Conservation (phyloP, 2,797 vertebrate genomes). For the Oryzias dopingdopingensis region DNA sequence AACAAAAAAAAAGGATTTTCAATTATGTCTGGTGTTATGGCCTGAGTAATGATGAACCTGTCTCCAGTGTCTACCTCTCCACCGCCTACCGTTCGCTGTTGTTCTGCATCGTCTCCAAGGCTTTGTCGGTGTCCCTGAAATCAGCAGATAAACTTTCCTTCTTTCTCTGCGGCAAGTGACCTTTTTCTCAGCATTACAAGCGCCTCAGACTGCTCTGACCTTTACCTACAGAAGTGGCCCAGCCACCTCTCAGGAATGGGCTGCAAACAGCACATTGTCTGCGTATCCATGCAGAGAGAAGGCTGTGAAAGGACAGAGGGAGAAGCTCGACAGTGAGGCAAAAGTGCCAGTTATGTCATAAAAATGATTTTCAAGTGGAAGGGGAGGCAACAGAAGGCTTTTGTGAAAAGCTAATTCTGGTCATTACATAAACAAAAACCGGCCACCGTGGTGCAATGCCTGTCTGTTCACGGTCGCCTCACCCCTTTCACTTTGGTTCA, state of each 20-base stretch:
- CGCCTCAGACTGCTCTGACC: slow-evolving; percentile 71
- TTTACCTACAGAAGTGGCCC: slow-evolving; percentile 59
- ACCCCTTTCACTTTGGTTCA: neutral
- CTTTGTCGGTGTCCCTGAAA: slow-evolving; percentile 39
- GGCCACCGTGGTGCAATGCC: neutral
- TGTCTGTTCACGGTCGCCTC: slow-evolving; percentile 5
- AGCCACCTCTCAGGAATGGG: slow-evolving; percentile 45
- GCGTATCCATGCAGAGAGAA: slow-evolving; percentile 42
- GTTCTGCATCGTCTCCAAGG: slow-evolving; percentile 39
- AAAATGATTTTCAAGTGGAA: slow-evolving; percentile 30
- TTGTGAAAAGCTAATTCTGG: slow-evolving; percentile 31
- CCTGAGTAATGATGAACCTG: slow-evolving; percentile 45
- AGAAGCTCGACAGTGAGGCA: slow-evolving; percentile 23
- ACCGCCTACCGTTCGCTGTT: slow-evolving; percentile 30
- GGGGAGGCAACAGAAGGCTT: slow-evolving; percentile 11
- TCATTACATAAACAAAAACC: slow-evolving; percentile 10
- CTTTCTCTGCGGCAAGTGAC: slow-evolving; percentile 44
- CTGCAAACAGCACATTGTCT: slow-evolving; percentile 41
- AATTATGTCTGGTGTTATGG: slow-evolving; percentile 12
- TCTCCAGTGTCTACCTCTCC: slow-evolving; percentile 36
- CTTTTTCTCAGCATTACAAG: slow-evolving; percentile 66
- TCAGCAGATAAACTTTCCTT: slow-evolving; percentile 47
- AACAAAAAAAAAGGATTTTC: neutral
- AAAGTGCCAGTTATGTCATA: slow-evolving; percentile 27
- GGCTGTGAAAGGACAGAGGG: slow-evolving; percentile 28